Percentiles rank a stretch among this genome's conserved stretches.
These are phyloP conservation scores for Peucedramus taeniatus DNA, from an alignment of 2,113 vertebrate species.

Conservation along the genomic window DNA sequence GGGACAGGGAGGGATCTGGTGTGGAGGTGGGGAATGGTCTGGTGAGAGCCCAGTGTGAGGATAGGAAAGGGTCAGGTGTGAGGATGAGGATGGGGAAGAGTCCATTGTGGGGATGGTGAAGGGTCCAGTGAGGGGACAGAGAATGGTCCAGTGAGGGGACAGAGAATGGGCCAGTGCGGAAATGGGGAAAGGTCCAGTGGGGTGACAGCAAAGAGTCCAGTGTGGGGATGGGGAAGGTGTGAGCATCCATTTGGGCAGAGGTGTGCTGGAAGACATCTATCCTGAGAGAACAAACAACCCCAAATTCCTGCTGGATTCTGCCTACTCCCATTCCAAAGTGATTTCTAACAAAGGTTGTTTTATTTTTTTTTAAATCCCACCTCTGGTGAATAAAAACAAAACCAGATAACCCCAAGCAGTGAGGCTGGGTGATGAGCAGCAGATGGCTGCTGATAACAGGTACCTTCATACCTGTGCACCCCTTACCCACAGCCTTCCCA, in stretches of 20 bases:
- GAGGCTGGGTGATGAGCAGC: neutral
- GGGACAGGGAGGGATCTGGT: neutral
- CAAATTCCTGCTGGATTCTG: rapidly evolving
- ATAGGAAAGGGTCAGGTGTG: rapidly evolving
- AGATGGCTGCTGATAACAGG: slow-evolving; percentile 2
- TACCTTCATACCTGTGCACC: slow-evolving; percentile 8
- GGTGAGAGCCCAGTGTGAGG: too few species aligned
- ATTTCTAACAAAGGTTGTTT: neutral
- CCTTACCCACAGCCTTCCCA: neutral
- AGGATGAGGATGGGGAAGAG: neutral
- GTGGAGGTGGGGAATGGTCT: neutral
- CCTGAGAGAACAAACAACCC: neutral
- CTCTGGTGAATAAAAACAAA: neutral
- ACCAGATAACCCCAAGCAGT: neutral
- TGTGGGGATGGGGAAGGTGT: neutral
- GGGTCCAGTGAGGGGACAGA: rapidly evolving
- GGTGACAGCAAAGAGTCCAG: rapidly evolving
- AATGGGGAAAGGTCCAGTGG: neutral
- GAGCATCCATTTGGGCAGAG: neutral
- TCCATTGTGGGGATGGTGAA: rapidly evolving
- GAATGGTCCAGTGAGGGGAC: neutral
- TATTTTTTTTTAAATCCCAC: neutral
- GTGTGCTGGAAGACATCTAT: neutral
- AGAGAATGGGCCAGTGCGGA: neutral
- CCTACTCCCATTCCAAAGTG: neutral